Percentiles rank a stretch among this genome's conserved stretches.
These are phyloP conservation scores for Cosmia pyralina DNA, from an alignment of 2,888 invertebrate species.

Conservation along the genomic window DNA sequence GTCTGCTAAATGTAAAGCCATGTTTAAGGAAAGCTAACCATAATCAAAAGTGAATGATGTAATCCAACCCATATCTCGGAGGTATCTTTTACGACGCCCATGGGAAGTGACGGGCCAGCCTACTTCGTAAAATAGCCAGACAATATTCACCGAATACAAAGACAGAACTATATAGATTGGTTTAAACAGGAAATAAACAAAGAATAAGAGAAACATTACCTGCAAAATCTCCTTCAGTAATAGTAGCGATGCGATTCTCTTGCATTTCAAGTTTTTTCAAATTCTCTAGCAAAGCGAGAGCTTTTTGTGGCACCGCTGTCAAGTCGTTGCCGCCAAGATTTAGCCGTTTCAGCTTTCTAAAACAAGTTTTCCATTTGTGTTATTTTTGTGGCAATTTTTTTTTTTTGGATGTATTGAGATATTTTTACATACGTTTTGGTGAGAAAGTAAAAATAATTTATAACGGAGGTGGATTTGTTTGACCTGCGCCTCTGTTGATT, in stretches of 20 bases:
- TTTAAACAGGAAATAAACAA: constrained; percentile 22
- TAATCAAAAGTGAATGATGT: constrained; percentile 47
- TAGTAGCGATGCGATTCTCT: constrained; percentile 94
- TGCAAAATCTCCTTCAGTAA: constrained; percentile 95
- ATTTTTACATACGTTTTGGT: not conserved
- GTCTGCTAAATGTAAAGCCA: constrained; percentile 5
- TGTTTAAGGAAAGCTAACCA: constrained; percentile 10
- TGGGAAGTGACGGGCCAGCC: constrained; percentile 34
- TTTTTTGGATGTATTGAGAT: too few species aligned
- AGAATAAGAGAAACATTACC: constrained; percentile 86
- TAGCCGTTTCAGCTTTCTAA: constrained; percentile 94
- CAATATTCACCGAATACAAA: constrained; percentile 7
- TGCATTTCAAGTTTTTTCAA: constrained; percentile 96
- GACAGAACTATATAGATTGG: not conserved
- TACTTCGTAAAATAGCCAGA: constrained; percentile 17
- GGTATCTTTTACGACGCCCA: constrained; percentile 51
- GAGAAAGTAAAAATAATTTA: not conserved
- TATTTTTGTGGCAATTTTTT: constrained; percentile 12
- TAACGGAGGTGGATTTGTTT: too few species aligned
- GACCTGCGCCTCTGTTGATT: too few species aligned
- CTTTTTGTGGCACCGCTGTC: constrained; percentile 93
- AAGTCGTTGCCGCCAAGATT: constrained; percentile 96
- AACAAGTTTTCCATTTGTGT: constrained; percentile 50
- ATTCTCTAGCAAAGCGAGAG: constrained; percentile 94
- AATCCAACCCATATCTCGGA: constrained; percentile 25